Conservation (phyloP, 2,113 vertebrate species). For the Proterorhinus semilunaris region DNA sequence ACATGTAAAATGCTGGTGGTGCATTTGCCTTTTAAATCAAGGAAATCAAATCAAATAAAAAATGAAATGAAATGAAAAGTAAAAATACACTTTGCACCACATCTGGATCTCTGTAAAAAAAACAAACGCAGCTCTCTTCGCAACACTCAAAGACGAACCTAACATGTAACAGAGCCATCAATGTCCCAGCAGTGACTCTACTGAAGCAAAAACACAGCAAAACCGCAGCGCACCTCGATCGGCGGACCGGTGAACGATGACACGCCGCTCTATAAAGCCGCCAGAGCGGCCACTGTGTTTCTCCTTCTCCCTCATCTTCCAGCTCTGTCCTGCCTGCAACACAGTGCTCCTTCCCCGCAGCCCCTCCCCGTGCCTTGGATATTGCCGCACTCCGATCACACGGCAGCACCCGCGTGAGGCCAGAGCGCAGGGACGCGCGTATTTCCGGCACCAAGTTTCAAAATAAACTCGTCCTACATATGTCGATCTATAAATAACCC, state of each 20-base stretch:
- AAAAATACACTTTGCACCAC: conserved; percentile 46
- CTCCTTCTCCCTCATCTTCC: conserved; percentile 70
- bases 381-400: conserved; percentile 68
- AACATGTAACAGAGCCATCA: conserved; percentile 15
- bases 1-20: too few species aligned
- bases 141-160: conserved; percentile 22
- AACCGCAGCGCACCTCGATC: conserved; percentile 67
- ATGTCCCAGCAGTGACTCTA: conserved; percentile 5
- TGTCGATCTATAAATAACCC: background rate
- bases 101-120: conserved; percentile 57
- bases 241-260: conserved; percentile 73
- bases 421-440: fast-evolving
- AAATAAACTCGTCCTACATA: conserved; percentile 41
- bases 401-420: conserved; percentile 32
- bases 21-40: too few species aligned
- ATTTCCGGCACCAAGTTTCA: conserved; percentile 53
- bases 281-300: conserved; percentile 60
- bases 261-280: conserved; percentile 67
- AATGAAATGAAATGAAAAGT: too few species aligned
- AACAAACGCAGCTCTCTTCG: conserved; percentile 57
- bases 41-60: too few species aligned
- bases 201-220: conserved; percentile 18
- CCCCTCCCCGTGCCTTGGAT: conserved; percentile 69
- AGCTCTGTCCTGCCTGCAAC: conserved; percentile 65
- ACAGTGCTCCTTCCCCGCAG: conserved; percentile 72